These are phyloP conservation scores for Papilio demoleus DNA, from an alignment of 2,888 invertebrate genomes.

Conservation along the genomic window DNA sequence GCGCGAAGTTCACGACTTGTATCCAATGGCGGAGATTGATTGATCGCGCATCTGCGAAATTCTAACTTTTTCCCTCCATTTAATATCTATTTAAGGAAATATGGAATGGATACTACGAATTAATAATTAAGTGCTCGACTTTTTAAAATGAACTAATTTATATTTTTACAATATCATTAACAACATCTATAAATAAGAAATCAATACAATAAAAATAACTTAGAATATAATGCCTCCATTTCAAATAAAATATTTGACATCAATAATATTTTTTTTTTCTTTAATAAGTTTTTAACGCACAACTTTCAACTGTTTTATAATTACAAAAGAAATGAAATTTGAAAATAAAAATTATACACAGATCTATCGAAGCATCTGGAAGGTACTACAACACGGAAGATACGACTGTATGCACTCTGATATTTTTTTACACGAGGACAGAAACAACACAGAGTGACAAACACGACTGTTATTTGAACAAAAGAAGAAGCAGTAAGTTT, in stretches of 20 bases:
- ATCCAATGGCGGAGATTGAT: slow-evolving; percentile 16
- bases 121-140: neutral
- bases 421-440: neutral
- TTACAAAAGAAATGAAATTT: no score
- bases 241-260: no score
- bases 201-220: no score
- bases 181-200: no score
- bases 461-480: neutral
- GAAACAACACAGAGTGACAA: neutral
- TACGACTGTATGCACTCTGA: neutral
- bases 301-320: no score
- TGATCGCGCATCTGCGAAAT: slow-evolving; percentile 22
- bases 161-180: neutral
- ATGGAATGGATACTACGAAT: neutral
- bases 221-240: no score
- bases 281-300: no score
- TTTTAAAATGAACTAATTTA: neutral
- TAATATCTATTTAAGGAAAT: slow-evolving; percentile 8
- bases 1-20: slow-evolving; percentile 21
- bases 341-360: no score
- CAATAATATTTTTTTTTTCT: no score
- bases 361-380: neutral
- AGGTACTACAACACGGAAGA: slow-evolving; percentile 19
- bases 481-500: neutral
- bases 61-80: neutral